phyloP scores from a whole-genome alignment of 2,113 vertebrate genomes.

The Gnathonemus echidnorhynchus region DNA sequence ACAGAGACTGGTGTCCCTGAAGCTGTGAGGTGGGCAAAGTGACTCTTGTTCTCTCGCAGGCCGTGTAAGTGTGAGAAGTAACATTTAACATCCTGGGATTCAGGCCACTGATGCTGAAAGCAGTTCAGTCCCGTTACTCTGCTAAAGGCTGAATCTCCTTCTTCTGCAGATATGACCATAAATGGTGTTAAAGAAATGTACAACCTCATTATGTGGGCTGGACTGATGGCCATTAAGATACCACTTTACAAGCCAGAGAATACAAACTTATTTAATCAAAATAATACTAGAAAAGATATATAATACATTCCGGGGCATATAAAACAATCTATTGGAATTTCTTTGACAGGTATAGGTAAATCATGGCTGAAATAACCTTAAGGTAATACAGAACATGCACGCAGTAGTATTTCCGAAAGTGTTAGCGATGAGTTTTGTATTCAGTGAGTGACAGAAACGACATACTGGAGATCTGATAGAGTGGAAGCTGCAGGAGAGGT shows the following conservation, averaged over 20 bases:
- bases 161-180: neutral
- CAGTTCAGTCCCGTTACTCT: constrained; percentile 37
- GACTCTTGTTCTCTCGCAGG: constrained; percentile 38
- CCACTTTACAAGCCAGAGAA: neutral
- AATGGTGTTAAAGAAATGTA: neutral
- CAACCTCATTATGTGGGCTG: neutral
- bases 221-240: neutral
- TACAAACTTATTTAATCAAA: neutral
- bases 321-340: neutral
- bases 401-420: constrained; percentile 20
- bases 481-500: constrained; percentile 31
- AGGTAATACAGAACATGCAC: constrained; percentile 24
- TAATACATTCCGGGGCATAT: neutral
- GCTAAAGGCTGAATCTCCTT: neutral
- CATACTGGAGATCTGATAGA: constrained; percentile 34
- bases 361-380: constrained; percentile 28
- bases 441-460: constrained; percentile 8
- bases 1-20: constrained; percentile 32
- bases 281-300: neutral
- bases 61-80: neutral
- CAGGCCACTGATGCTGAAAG: constrained; percentile 36
- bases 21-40: constrained; percentile 29
- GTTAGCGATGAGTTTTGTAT: neutral
- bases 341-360: neutral
- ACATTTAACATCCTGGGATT: constrained; percentile 16